Conservation (phyloP, 1,140 invertebrate genomes). For the Aphaenogaster rudis region DNA sequence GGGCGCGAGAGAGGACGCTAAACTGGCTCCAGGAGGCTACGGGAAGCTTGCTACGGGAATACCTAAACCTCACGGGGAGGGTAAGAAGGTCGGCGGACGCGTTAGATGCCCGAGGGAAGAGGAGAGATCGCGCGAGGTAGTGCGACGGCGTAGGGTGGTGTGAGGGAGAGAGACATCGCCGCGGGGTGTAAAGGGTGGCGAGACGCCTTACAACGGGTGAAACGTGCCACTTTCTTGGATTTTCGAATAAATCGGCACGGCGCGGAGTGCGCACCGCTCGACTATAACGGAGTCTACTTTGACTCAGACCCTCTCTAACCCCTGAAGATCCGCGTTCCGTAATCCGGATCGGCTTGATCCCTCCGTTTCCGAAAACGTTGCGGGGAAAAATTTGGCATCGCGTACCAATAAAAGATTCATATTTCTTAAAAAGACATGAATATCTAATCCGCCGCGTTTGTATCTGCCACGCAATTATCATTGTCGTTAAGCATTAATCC, state of each 20-base stretch:
- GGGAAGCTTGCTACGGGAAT: conserved; percentile 78
- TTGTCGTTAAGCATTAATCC: background rate
- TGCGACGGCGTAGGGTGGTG: background rate
- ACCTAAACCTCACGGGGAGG: conserved; percentile 74
- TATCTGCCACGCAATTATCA: background rate
- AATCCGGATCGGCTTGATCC: conserved; percentile 72
- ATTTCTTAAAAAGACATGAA: conserved; percentile 43
- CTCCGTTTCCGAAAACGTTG: conserved; percentile 42
- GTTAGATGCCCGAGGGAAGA: conserved; percentile 55
- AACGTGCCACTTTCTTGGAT: conserved; percentile 78
- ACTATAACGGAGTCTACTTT: conserved; percentile 74
- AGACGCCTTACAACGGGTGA: conserved; percentile 74
- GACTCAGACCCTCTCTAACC: conserved; percentile 60
- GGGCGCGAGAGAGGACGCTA: conserved; percentile 79
- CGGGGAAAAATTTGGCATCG: conserved; percentile 58
- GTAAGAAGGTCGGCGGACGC: conserved; percentile 39
- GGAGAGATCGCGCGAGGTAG: conserved; percentile 34
- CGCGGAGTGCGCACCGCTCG: conserved; percentile 52
- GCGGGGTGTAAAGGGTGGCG: conserved; percentile 33
- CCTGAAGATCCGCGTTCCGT: conserved; percentile 65
- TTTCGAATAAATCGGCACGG: conserved; percentile 77
- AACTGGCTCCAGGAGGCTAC: conserved; percentile 79
- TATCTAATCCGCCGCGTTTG: background rate
- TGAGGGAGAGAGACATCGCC: conserved; percentile 25
- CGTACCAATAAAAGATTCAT: conserved; percentile 52